phyloP scores from a whole-genome alignment of 1,140 invertebrate species.

The Drosophila mayri region DNA sequence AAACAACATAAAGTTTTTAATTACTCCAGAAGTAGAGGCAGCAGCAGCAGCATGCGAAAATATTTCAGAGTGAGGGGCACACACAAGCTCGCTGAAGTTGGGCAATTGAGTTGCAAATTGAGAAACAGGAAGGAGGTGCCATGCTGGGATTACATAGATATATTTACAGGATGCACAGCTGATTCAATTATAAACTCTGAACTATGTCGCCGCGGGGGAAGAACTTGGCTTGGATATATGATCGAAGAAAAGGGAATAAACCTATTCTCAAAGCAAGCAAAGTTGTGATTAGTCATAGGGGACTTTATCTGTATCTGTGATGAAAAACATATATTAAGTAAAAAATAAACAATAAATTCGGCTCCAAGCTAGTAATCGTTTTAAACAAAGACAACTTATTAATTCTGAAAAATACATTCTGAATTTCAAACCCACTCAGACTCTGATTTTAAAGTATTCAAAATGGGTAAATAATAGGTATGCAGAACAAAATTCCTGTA shows the following conservation, averaged over 20 bases:
- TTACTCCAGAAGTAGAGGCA: constrained; percentile 37
- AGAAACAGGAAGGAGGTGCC: constrained; percentile 7
- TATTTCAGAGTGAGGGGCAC: constrained; percentile 8
- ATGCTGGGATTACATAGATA: constrained; percentile 21
- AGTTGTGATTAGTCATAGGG: background rate
- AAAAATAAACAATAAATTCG: background rate
- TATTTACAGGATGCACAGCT: constrained; percentile 7
- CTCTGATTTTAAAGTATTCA: background rate
- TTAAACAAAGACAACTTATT: background rate
- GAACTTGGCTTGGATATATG: background rate
- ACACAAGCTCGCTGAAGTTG: constrained; percentile 28
- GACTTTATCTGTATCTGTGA: background rate
- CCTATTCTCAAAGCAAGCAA: background rate
- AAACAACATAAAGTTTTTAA: constrained; percentile 74
- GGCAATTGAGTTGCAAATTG: constrained; percentile 57
- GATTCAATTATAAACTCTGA: constrained; percentile 30
- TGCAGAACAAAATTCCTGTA: constrained; percentile 1
- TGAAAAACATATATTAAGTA: background rate
- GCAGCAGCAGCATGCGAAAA: constrained; percentile 32
- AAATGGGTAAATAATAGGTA: constrained; percentile 6
- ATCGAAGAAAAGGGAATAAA: constrained; percentile 1
- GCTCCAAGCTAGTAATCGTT: too few relatives aligned
- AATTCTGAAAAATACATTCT: background rate
- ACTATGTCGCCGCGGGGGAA: constrained; percentile 9
- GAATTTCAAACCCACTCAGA: background rate